phyloP scores from a whole-genome alignment of 2,797 vertebrate species.

The Arnoldichthys spilopterus region DNA sequence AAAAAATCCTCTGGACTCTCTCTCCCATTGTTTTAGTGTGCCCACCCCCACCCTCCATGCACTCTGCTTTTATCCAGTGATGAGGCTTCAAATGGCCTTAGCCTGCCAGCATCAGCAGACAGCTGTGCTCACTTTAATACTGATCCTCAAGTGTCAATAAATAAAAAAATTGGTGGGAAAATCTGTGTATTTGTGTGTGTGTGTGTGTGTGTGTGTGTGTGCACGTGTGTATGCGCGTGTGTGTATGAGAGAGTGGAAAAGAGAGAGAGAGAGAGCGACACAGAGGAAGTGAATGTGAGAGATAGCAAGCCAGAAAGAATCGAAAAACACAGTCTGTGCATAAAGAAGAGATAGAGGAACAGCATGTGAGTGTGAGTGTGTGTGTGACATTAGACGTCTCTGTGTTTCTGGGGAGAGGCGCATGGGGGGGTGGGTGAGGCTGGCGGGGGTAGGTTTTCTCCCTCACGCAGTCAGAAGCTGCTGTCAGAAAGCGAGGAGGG shows the following conservation, averaged over 20 bases:
- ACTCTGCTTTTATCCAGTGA: constrained; percentile 12
- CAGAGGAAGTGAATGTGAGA: constrained; percentile 22
- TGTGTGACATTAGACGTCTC: constrained; percentile 36
- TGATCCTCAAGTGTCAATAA: constrained; percentile 32
- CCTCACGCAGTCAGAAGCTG: constrained; percentile 40
- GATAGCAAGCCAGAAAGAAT: constrained; percentile 21
- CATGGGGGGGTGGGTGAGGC: constrained; percentile 21
- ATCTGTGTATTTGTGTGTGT: neutral
- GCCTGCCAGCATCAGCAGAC: constrained; percentile 24
- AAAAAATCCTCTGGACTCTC: neutral
- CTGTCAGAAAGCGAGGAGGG: constrained; percentile 52
- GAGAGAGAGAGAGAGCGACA: too few relatives aligned
- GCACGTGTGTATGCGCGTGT: too few relatives aligned
- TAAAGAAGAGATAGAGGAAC: constrained; percentile 24
- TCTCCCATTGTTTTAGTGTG: constrained; percentile 51
- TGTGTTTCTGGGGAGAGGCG: constrained; percentile 52
- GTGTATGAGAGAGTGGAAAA: too few relatives aligned
- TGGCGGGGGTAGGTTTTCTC: constrained; percentile 30
- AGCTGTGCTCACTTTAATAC: constrained; percentile 20
- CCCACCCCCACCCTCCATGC: neutral
- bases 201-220: constrained; percentile 3
- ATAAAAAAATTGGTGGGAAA: constrained; percentile 34
- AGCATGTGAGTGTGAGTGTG: constrained; percentile 6
- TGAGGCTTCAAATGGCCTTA: constrained; percentile 24
- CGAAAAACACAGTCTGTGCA: constrained; percentile 17